Evolutionary conservation across 1,140 invertebrate species (phyloP), one percentile per base, ranked within the genome.

Genomic region (Megalonaias nervosa): DNA sequence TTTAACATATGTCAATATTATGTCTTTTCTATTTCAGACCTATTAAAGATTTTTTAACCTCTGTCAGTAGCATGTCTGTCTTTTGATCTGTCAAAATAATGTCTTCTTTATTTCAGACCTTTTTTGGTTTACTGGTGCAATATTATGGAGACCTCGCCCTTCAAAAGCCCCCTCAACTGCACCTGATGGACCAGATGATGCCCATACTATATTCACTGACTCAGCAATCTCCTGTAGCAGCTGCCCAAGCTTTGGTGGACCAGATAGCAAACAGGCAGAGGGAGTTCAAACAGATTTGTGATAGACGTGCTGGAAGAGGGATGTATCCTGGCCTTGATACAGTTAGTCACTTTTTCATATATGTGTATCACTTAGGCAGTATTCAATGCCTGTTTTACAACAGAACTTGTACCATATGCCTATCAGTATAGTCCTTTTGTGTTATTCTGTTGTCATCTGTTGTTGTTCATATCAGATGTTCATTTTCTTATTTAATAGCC

Each of bases 221-320:
- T 0, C 94, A 96, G 78, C 89, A 94, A 26, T 94, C 94, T 88
- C 93, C 94, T 66, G 90, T 93, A 17, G 93, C 93, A 82, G 92
- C 94, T 21, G 94, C 94, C 68, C 92, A 92, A 75, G 93, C 92
- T 82, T 80, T 96, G 16, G 85, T 93, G 14, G 93, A 95, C 87
- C 91, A 96, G 16, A 91, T 98, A 1, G 94, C 94, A 85, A 93
- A 95, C 72, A 96, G 96, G 89, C 93, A 95, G 75, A 90, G 93
- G 0, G 91, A 93, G 38, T 97, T 93, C 88, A 76, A 93, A 92
- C 68, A 93, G 92, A 80, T 91, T 88, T 83, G 77, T 77, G 73
- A 94, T 86, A 91, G 86, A 68, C 89, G 78, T 23, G 78, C 68
- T 48, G 86, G 87, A 12, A 77, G 84, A n/a, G 85, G 86, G 60